Evolutionary conservation across 2,113 vertebrate species (phyloP).

Genomic region (Blennius ocellaris): DNA sequence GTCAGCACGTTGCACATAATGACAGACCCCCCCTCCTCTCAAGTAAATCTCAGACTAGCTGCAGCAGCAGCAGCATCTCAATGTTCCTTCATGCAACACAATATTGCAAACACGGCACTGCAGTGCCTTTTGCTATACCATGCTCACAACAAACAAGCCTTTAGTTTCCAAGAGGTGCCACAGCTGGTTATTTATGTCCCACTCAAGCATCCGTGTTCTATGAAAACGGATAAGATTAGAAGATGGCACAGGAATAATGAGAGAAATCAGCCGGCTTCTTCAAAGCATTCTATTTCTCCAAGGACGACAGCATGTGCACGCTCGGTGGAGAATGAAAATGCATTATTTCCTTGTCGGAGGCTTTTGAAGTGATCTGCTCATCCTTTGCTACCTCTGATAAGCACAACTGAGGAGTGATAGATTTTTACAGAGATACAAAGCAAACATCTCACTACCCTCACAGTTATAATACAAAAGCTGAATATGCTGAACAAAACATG

Average conservation of each 20-base stretch:
- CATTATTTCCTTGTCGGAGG: slow-evolving; percentile 32
- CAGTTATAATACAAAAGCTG: too few species aligned
- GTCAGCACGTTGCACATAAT: slow-evolving; percentile 10
- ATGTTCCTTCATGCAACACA: not conserved
- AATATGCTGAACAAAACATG: too few species aligned
- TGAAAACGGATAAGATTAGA: slow-evolving; percentile 49
- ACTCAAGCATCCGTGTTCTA: not conserved
- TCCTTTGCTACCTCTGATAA: slow-evolving; percentile 17
- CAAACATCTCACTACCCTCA: not conserved
- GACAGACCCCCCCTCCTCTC: not conserved
- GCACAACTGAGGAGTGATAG: not conserved
- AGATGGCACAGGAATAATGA: slow-evolving; percentile 15
- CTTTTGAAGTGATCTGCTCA: slow-evolving; percentile 28
- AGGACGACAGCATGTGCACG: slow-evolving; percentile 26
- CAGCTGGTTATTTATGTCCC: slow-evolving; percentile 35
- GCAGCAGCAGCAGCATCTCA: not conserved
- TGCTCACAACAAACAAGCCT: slow-evolving; percentile 1
- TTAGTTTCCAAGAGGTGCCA: slow-evolving; percentile 3
- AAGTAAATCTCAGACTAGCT: not conserved
- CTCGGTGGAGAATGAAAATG: slow-evolving; percentile 42
- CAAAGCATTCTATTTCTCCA: slow-evolving; percentile 49
- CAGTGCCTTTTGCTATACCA: slow-evolving; percentile 5
- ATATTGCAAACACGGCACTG: not conserved
- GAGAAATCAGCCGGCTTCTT: slow-evolving; percentile 31
- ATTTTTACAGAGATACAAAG: slow-evolving; percentile 17